Evolutionary conservation across 2,888 invertebrate species (phyloP), one percentile per base, ranked within the genome.

Genomic region (Caenorhabditis doughertyi): DNA sequence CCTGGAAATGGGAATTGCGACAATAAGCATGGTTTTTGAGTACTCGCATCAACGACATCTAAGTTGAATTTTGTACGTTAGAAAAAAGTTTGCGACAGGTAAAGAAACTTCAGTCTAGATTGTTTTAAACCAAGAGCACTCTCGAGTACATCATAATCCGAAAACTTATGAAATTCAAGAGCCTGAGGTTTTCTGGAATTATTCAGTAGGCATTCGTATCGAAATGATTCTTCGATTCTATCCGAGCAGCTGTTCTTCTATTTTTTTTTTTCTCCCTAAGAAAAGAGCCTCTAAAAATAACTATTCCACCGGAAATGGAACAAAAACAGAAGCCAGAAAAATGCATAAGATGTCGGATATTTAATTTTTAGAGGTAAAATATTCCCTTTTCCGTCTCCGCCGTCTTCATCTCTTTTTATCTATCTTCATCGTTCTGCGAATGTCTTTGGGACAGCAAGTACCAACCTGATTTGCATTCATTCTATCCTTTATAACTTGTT

Each of bases 391-490:
- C 16, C 11, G n/a, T 13, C 18, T 3, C 13, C 44, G n/a, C 44
- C 18, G 18, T 47, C 39, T 47, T 21, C 21, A 18, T 47, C 47
- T 47, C 18, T 47, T 21, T 18, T 21, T 47, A 18, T 18, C 4
- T 47, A 7, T n/a, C 8, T 44, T 21, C 47, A 23, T 13, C 39
- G 39, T 39, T 39, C 39, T 11, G 16, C 16, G 13, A 11, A 39
- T 13, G n/a, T 35, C 35, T 35, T 18, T 3, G 4, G 4, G 8
- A 13, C 3, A 42, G 44, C 27, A 44, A 47, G 47, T 29, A 64
- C 62, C 58, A 64, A 64, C 47, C 47, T 64, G 64, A 64, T 64
- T 64, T 64, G 49, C 64, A 64, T 64, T 64, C 49, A 47, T 47
- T 47, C 29, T 27, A 39, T 29, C 55, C 9, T 32, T 21, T 23